Conservation (phyloP, 2,888 invertebrate species). For the Cylindroiulus punctatus region DNA sequence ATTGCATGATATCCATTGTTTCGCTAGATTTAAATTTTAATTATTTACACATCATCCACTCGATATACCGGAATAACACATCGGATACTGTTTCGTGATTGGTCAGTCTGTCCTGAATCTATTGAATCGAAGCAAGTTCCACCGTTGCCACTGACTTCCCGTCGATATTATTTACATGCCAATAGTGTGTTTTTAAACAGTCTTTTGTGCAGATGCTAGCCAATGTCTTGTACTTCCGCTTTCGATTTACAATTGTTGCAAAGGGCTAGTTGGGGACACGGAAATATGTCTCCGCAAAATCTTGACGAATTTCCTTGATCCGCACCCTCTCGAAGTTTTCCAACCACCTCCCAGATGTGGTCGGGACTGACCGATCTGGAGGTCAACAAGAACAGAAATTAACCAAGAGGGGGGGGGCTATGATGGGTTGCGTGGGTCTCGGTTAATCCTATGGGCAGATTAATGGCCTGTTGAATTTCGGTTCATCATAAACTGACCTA, state of each 20-base stretch:
- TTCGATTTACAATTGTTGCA: background rate
- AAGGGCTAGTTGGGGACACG: constrained; percentile 29
- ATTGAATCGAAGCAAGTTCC: no score
- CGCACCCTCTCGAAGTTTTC: background rate
- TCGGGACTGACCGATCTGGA: background rate
- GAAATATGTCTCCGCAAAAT: background rate
- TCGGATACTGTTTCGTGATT: no score
- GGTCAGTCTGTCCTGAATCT: no score
- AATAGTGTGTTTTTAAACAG: background rate
- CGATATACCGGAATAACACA: no score
- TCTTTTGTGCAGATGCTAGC: background rate
- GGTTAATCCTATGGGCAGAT: background rate
- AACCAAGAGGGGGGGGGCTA: background rate
- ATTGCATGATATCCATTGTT: no score
- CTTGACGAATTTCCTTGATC: constrained; percentile 31
- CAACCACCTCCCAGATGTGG: background rate
- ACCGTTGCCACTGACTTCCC: background rate
- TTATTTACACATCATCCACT: no score
- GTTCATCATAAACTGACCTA: no score
- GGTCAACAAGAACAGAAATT: background rate
- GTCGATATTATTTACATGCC: background rate
- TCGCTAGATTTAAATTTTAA: no score
- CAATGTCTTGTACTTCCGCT: background rate
- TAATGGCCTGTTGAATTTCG: no score
- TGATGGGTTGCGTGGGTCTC: background rate